Percentiles rank a stretch among this genome's conserved stretches.
Evolutionary conservation across 2,888 invertebrate species (phyloP).

Genomic region (Deladenus siricidicola): DNA sequence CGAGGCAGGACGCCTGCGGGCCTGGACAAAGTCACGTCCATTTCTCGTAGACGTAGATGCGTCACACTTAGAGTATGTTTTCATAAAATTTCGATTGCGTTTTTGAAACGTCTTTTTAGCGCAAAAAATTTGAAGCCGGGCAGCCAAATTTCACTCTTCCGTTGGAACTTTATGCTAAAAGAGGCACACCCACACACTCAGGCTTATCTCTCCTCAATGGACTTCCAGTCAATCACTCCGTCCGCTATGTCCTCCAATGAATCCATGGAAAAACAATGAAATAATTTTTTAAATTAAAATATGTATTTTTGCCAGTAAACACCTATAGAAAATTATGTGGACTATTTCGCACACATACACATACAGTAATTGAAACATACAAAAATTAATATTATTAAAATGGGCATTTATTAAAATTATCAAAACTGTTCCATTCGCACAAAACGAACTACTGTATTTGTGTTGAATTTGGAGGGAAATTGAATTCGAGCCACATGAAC

Average conservation of each 20-base stretch:
- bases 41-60: conserved; percentile 26
- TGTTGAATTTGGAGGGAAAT: neutral
- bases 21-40: conserved; percentile 28
- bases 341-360: no score
- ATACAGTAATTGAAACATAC: no score
- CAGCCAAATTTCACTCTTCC: conserved; percentile 18
- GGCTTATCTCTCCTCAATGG: neutral
- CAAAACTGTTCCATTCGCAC: neutral
- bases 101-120: conserved; percentile 8
- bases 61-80: conserved; percentile 14
- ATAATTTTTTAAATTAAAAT: no score
- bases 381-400: no score
- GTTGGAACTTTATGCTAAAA: conserved; percentile 21
- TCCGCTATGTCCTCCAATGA: no score
- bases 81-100: neutral
- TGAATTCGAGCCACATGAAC: neutral
- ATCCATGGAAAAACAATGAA: no score
- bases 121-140: conserved; percentile 18
- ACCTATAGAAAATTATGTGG: no score
- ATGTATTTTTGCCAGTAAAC: no score
- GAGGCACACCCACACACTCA: conserved; percentile 17
- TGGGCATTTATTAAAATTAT: no score
- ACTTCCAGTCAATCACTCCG: neutral
- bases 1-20: conserved; percentile 17
- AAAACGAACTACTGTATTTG: neutral